phyloP scores from a whole-genome alignment of 1,140 invertebrate genomes.

The Panulirus ornatus region DNA sequence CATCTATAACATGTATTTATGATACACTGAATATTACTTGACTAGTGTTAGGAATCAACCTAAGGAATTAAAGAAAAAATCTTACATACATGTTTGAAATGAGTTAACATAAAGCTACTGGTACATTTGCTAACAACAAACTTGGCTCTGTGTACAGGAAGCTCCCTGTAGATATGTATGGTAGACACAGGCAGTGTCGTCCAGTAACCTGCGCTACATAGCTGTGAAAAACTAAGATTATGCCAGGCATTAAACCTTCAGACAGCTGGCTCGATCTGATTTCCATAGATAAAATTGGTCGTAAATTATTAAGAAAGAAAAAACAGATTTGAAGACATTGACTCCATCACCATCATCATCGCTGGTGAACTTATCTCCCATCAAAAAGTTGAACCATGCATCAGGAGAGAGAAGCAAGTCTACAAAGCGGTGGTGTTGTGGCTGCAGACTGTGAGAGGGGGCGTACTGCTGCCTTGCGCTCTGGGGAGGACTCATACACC shows the following conservation, averaged over 20 bases:
- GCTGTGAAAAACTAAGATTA: background rate
- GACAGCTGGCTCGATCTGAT: too few relatives aligned
- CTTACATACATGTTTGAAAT: background rate
- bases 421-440: slow-evolving; percentile 17
- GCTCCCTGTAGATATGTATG: background rate
- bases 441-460: slow-evolving; percentile 1
- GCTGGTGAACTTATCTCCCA: slow-evolving; percentile 51
- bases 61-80: too few relatives aligned
- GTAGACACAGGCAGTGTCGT: background rate
- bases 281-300: background rate
- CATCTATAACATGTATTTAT: too few relatives aligned
- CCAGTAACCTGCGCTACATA: background rate
- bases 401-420: slow-evolving; percentile 39
- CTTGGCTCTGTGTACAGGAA: background rate
- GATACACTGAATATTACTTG: too few relatives aligned
- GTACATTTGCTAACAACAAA: background rate
- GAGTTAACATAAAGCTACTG: background rate
- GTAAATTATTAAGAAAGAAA: background rate
- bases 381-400: slow-evolving; percentile 39
- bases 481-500: background rate
- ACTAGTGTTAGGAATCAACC: too few relatives aligned
- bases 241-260: background rate
- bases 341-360: slow-evolving; percentile 10
- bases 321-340: background rate
- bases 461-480: too few relatives aligned